Conservation (phyloP, 2,797 vertebrate genomes). For the Carduelis carduelis region DNA sequence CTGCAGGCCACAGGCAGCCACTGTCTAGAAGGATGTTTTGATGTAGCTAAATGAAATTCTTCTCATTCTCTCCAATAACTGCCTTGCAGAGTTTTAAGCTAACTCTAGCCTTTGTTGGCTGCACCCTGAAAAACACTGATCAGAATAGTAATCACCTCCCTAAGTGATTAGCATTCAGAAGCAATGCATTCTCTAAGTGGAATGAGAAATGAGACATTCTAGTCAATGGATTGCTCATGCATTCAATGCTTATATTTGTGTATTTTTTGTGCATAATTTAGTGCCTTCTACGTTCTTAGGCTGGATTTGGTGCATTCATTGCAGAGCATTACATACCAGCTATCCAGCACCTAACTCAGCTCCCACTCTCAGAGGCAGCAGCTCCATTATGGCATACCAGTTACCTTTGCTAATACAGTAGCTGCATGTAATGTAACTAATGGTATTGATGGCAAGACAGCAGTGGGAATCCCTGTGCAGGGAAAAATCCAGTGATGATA, state of each 20-base stretch:
- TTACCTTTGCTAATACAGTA: neutral
- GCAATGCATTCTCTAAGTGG: neutral
- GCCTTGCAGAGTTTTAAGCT: constrained; percentile 41
- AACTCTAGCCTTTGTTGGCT: neutral
- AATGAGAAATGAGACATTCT: neutral
- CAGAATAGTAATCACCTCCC: neutral
- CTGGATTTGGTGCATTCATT: neutral
- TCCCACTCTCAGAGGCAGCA: neutral
- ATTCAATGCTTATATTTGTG: neutral
- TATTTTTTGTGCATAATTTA: constrained; percentile 20
- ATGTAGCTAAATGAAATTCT: constrained; percentile 69
- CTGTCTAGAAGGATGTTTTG: constrained; percentile 62
- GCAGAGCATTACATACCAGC: neutral
- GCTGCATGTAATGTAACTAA: neutral
- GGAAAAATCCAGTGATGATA: neutral
- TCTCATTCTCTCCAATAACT: constrained; percentile 58
- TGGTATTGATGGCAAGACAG: neutral
- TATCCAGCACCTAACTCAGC: neutral
- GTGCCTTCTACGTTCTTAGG: neutral
- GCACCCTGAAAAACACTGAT: neutral
- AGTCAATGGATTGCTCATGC: neutral
- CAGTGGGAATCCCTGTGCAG: neutral
- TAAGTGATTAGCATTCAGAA: neutral
- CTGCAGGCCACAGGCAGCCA: constrained; percentile 52
- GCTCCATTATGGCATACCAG: neutral